A percentile compares a stretch with the other conserved stretches of the same genome.
Evolutionary conservation across 2,888 invertebrate genomes (phyloP).

Genomic region (Ecliptopera silaceata): DNA sequence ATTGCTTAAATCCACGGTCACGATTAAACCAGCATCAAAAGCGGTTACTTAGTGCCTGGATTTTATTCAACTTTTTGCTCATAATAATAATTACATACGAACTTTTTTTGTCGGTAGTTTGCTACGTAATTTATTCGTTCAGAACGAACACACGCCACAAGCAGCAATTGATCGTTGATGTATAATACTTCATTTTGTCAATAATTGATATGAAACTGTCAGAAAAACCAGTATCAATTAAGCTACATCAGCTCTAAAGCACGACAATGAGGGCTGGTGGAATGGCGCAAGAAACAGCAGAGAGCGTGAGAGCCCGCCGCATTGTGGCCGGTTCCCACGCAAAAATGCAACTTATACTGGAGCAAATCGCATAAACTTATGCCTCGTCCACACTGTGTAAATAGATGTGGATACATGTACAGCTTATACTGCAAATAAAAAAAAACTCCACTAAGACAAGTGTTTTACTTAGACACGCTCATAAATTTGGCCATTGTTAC

Average conservation of each 20-base stretch:
- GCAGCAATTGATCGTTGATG: neutral
- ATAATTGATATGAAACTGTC: constrained; percentile 40
- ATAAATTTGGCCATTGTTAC: neutral
- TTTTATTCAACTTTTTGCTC: constrained; percentile 1
- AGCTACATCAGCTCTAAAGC: constrained; percentile 43
- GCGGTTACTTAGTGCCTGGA: neutral
- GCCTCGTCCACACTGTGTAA: constrained; percentile 16
- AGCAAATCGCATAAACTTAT: constrained; percentile 49
- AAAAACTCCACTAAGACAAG: neutral
- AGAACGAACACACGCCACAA: neutral
- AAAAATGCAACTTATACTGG: constrained; percentile 63
- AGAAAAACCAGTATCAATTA: constrained; percentile 45
- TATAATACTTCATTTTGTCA: neutral
- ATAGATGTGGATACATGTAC: neutral
- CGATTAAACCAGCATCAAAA: neutral
- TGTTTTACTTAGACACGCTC: neutral
- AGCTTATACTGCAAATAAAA: neutral
- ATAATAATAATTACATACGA: neutral
- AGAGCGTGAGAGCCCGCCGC: constrained; percentile 68
- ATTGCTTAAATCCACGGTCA: neutral
- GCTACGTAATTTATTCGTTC: constrained; percentile 5
- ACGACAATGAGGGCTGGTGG: constrained; percentile 48
- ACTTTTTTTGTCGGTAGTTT: constrained; percentile 3
- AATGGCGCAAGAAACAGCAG: constrained; percentile 74
- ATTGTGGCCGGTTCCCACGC: constrained; percentile 75